Evolutionary conservation across 2,113 vertebrate species (phyloP), one percentile per base, ranked within the genome.

Genomic region (Potamarius usumacintae): DNA sequence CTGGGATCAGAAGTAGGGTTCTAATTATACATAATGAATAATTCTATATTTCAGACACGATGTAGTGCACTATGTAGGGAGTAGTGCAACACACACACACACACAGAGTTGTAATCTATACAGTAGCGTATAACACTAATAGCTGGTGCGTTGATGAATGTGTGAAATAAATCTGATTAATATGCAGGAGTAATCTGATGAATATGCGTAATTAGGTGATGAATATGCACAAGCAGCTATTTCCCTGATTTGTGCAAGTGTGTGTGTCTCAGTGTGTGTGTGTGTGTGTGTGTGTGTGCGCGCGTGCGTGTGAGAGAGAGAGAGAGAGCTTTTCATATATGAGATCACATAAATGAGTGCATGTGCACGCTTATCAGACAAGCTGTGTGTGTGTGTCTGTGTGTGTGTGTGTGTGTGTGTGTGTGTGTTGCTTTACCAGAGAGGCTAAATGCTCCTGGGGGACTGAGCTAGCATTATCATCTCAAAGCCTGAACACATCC

Each of bases 381-480:
- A 15, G 52, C 22, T 22, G n/a, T 48, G 50, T 84, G 62, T 89
- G 62, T 81, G 84, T 89, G 50, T 85, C 62, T 84, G 42, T 85
- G 11, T 53, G 81, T 83, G 82, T 83, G 52, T 85, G 67, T 86
- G 65, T 76, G 69, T 63, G 17, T 79, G 50, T 25, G 84, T 34
- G 34, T 34, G 34, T 34, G 34, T 42, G 34, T 77, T 81, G 83
- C 25, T 30, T 71, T 48, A 27, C 78, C 83, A 88, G 86, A 18
- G 10, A 78, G 62, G 62, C 86, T 87, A 90, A 88, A 87, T n/a
- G 78, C 30, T 67, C 89, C 71, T 34, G n/a, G 30, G 86, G 86
- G 83, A 86, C 63, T 65, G n/a, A 85, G 79, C 76, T 90, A 87
- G 81, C 86, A 89, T 90, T 90, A 86, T 78, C 84, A 88, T 88